Percentiles rank a stretch among this genome's conserved stretches.
Conservation (phyloP, 64 coral and sea anemone species). For the Actinia tenebrosa region DNA sequence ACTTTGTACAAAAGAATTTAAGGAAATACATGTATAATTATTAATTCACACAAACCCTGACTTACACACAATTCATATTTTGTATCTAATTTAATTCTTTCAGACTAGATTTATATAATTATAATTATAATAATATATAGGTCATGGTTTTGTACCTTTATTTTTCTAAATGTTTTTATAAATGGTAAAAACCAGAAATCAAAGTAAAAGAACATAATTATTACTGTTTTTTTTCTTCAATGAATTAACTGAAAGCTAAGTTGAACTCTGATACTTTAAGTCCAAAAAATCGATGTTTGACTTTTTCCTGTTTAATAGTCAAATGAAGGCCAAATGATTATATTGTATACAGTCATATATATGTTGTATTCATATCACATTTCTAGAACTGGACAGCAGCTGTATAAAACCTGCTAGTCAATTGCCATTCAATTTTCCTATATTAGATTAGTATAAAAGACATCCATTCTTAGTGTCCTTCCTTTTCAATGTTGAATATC, state of each 20-base stretch:
- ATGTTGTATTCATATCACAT: neutral
- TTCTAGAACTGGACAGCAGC: conserved; percentile 1
- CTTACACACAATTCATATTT: neutral
- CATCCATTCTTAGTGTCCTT: neutral
- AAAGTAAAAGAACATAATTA: neutral
- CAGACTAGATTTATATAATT: neutral
- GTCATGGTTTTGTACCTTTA: neutral
- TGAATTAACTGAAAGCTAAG: neutral
- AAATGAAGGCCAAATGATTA: neutral
- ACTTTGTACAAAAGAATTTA: neutral
- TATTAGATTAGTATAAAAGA: neutral
- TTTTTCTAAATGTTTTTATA: neutral
- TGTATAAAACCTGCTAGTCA: neutral
- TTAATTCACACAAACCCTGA: neutral
- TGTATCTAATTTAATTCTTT: neutral
- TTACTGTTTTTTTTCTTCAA: neutral
- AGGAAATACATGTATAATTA: neutral
- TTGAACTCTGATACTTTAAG: neutral
- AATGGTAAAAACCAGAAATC: conserved; percentile 2
- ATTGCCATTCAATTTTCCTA: conserved; percentile 8
- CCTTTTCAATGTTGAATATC: neutral
- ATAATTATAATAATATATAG: neutral
- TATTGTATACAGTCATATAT: neutral
- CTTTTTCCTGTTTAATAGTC: neutral
- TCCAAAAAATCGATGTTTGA: neutral